Evolutionary conservation across 2,888 invertebrate species (phyloP), one percentile per base, ranked within the genome.

Genomic region (Meandrusa payeni): DNA sequence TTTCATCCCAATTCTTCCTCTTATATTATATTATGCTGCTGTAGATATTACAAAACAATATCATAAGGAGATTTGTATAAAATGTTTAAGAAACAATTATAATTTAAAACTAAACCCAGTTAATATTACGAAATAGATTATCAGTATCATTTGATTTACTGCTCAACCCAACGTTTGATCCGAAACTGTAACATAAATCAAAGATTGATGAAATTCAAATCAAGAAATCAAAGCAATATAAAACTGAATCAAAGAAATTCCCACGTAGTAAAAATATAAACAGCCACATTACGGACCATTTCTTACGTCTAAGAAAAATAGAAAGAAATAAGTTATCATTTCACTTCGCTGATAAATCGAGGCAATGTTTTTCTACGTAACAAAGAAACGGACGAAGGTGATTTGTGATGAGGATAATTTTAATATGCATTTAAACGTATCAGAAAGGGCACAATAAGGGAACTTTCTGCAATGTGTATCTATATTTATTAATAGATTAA

Each of bases 241-340:
- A 41, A 33, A 33, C 26, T 20, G 33, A 26, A 41, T 33, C 32
- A 33, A 27, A 41, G 17, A 11, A 41, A 41, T 27, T n/a, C 10
- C 10, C 13, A 19, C 11, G 15, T 26, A 27, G 22, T 33, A 33
- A 33, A 40, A 41, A 41, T 33, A 33, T 41, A 27, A 33, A 33
- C 10, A 41, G 26, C 13, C 15, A 11, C 10, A 41, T 41, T 41
- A 41, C 33, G 27, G 27, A 12, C 20, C 40, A 15, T 32, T 41
- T 41, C 17, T 26, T 33, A 6, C 19, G 32, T 20, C 12, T 20
- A 32, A 32, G 32, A 42, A 37, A 31, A 29, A 42, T 42, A 36
- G 19, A 24, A 17, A 12, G 19, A 42, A 31, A 20, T 37, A 37
- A 23, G 24, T 10, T 42, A 37, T 20, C 7, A 37, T 42, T 37